Evolutionary conservation across 2,113 vertebrate genomes (phyloP).

Genomic region (Pholis gunnellus): DNA sequence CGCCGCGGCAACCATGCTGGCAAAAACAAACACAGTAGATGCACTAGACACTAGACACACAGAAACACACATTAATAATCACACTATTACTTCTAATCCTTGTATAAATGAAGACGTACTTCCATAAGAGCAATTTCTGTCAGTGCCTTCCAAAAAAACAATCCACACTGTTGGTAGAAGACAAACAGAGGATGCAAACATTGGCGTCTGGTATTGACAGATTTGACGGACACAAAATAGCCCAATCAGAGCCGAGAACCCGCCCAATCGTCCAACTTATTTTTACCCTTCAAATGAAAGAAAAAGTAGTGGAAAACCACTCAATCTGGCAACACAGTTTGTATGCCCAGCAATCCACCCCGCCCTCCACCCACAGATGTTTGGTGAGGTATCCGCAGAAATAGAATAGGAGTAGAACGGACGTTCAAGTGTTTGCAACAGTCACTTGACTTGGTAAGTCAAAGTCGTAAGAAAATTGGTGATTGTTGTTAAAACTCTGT

Average conservation of each 20-base stretch:
- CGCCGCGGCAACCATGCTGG: not conserved
- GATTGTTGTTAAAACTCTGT: not conserved
- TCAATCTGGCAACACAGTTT: not conserved
- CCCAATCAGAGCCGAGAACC: not conserved
- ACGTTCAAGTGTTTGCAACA: not conserved
- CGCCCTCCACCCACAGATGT: not conserved
- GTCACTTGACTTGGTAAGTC: not conserved
- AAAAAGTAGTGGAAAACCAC: not conserved
- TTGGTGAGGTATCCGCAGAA: not conserved
- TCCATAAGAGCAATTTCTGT: not conserved
- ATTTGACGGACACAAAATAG: not conserved
- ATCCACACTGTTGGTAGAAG: not conserved
- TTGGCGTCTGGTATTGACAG: not conserved
- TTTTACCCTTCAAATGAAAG: not conserved
- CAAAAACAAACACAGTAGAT: not conserved
- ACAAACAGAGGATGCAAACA: not conserved
- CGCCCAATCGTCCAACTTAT: too few relatives aligned
- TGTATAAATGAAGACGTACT: not conserved
- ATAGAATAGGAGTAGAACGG: not conserved
- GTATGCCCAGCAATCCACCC: not conserved
- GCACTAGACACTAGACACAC: constrained; percentile 2
- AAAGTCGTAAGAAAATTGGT: not conserved
- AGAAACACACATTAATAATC: constrained; percentile 3
- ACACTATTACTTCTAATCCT: not conserved
- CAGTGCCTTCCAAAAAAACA: not conserved